A percentile compares a stretch with the other conserved stretches of the same genome.
phyloP scores from a whole-genome alignment of 2,888 invertebrate species.

The Chrysolina americana region DNA sequence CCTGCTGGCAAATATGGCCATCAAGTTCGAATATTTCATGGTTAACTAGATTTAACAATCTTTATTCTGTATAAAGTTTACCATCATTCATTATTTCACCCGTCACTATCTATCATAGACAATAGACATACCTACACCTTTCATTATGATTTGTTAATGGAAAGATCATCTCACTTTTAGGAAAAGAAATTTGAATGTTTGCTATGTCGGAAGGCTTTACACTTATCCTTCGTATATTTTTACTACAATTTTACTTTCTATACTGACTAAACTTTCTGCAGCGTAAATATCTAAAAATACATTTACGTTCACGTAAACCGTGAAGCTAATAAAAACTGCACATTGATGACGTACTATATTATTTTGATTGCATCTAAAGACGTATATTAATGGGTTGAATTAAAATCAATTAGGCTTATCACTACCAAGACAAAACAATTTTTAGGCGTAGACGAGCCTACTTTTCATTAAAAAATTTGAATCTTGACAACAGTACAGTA shows the following conservation, averaged over 20 bases:
- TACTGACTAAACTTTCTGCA: slow-evolving; percentile 5
- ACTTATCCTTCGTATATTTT: slow-evolving; percentile 19
- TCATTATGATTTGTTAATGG: no score
- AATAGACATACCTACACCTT: no score
- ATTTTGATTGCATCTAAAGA: neutral
- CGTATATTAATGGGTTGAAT: neutral
- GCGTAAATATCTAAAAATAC: slow-evolving; percentile 23
- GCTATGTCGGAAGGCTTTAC: neutral
- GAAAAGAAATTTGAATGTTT: neutral
- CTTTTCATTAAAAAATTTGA: neutral
- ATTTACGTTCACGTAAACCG: slow-evolving; percentile 16
- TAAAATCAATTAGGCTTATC: neutral
- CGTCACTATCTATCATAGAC: no score
- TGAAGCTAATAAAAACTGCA: neutral
- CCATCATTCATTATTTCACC: neutral
- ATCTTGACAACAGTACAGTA: neutral
- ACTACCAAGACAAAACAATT: neutral
- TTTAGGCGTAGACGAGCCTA: neutral
- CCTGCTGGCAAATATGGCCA: slow-evolving; percentile 41
- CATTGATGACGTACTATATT: slow-evolving; percentile 3
- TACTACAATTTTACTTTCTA: slow-evolving; percentile 19
- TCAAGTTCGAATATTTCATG: slow-evolving; percentile 25
- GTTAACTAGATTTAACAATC: slow-evolving; percentile 11
- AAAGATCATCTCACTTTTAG: no score
- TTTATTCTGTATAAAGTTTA: neutral